A percentile compares a stretch with the other conserved stretches of the same genome.
phyloP scores from a whole-genome alignment of 2,113 vertebrate genomes.

The Anolis sagrei region DNA sequence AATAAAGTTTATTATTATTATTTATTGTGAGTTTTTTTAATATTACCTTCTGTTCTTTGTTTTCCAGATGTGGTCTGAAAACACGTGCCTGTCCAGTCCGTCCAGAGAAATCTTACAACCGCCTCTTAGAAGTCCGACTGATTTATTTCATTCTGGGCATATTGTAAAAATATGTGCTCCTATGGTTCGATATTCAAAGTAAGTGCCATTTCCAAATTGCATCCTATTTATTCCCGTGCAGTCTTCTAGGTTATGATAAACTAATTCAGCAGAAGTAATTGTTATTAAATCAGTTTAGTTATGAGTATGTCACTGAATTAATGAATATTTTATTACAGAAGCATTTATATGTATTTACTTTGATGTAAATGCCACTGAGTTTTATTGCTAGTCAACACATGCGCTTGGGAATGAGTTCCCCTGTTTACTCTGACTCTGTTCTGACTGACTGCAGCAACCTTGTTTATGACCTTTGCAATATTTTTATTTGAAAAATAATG shows the following conservation, averaged over 20 bases:
- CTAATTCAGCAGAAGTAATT: fast-evolving
- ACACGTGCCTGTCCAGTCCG: slow-evolving; percentile 55
- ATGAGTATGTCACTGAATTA: too few species aligned
- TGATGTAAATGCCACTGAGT: background rate
- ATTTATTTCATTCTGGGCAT: slow-evolving; percentile 87
- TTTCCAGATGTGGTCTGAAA: slow-evolving; percentile 57
- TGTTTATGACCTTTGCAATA: background rate
- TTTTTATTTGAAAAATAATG: too few species aligned
- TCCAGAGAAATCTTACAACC: slow-evolving; percentile 50
- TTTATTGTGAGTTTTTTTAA: too few species aligned
- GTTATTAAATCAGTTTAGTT: background rate
- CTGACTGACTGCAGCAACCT: background rate
- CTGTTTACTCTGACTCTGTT: background rate
- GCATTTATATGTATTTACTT: background rate
- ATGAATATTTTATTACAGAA: background rate
- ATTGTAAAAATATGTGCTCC: slow-evolving; percentile 92
- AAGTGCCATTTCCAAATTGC: slow-evolving; percentile 64
- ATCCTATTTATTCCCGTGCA: background rate
- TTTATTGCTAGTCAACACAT: background rate
- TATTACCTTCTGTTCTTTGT: background rate
- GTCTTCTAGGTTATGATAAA: background rate
- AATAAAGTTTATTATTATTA: too few species aligned
- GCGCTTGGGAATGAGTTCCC: background rate
- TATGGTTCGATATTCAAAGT: slow-evolving; percentile 99
- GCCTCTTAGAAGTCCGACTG: slow-evolving; percentile 75